Evolutionary conservation across 2,888 invertebrate genomes (phyloP), one percentile per base, ranked within the genome.

Genomic region (Maniola hyperantus): DNA sequence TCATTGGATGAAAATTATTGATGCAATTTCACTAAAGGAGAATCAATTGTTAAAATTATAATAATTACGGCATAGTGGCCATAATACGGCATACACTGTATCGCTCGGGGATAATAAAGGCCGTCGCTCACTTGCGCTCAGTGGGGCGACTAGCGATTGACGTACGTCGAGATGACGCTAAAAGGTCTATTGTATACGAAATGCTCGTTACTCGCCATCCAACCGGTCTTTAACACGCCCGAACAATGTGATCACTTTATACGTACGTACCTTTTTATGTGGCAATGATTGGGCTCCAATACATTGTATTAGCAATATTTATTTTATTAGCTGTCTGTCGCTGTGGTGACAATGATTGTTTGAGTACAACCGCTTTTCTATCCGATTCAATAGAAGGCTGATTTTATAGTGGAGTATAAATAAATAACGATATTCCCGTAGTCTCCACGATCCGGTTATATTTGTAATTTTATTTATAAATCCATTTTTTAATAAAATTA

Each of bases 171-270:
- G 83, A 82, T 91, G 92, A 92, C 92, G 88, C 87, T 92, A 92
- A 92, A 91, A 91, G 92, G 91, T 89, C 91, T 90, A 92, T 92
- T 92, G 92, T 92, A 92, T 91, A 89, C 91, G 85, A 85, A 85
- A 83, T 78, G 86, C 90, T 91, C 91, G 90, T 91, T 91, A 91
- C 81, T 78, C 79, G 80, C 77, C 77, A 79, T 78, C 84, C 83
- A 80, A 91, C 91, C 91, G 89, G 91, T 90, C 91, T 88, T 91
- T 90, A 91, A 90, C 91, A 89, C 90, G 86, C 77, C 83, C 77
- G 79, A 83, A 91, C 91, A 88, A 88, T 90, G 79, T 82, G 89
- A 91, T 91, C 88, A 89, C 89, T 89, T 81, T 86, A 89, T 89
- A 91, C 87, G 84, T 89, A 88, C 77, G 73, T 75, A 74, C 64